These are phyloP conservation scores for Zophobas atratus DNA, from an alignment of 1,140 invertebrate genomes.

Conservation along the genomic window DNA sequence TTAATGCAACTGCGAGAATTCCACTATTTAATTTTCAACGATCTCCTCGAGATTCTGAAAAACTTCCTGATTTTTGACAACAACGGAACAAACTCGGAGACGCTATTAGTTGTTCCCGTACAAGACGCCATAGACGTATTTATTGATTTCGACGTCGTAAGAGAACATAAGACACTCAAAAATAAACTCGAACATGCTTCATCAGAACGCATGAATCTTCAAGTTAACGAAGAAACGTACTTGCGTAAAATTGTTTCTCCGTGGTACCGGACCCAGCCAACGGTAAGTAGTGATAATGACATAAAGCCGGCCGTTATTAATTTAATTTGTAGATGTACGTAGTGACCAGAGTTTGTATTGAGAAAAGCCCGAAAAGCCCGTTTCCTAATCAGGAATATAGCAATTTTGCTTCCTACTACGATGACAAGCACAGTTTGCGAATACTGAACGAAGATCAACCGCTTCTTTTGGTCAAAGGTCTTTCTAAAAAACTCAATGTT, in stretches of 20 bases:
- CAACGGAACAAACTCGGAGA: constrained; percentile 74
- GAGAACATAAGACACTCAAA: constrained; percentile 63
- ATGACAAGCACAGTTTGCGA: constrained; percentile 81
- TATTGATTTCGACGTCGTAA: constrained; percentile 79
- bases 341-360: constrained; percentile 86
- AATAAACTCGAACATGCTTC: constrained; percentile 66
- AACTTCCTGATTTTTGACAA: constrained; percentile 84
- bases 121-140: constrained; percentile 56
- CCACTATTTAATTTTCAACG: constrained; percentile 75
- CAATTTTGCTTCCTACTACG: constrained; percentile 88
- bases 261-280: constrained; percentile 83
- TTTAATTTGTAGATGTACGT: constrained; percentile 76
- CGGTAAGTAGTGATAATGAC: constrained; percentile 54
- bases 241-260: constrained; percentile 86
- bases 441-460: constrained; percentile 84
- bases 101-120: constrained; percentile 84
- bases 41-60: constrained; percentile 85
- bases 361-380: constrained; percentile 82
- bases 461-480: constrained; percentile 90
- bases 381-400: constrained; percentile 86
- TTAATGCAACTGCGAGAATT: constrained; percentile 74
- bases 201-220: constrained; percentile 75
- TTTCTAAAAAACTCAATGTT: constrained; percentile 83
- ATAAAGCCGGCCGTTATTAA: background rate
- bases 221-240: constrained; percentile 74